Evolutionary conservation across 2,113 vertebrate species (phyloP).

Genomic region (Tursiops truncatus): DNA sequence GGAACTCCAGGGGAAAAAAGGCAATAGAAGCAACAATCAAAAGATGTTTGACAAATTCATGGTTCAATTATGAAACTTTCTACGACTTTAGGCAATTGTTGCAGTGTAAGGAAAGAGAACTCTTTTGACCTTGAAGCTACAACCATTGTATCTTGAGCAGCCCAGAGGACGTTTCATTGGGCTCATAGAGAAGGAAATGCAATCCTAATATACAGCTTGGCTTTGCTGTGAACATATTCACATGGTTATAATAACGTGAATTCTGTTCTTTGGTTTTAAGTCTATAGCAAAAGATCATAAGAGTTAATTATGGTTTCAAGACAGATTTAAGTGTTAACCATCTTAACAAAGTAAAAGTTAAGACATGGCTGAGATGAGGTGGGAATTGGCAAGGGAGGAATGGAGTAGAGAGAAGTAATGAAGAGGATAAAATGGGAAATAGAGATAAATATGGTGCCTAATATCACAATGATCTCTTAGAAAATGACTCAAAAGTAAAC

Average conservation of each 20-base stretch:
- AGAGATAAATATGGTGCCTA: neutral
- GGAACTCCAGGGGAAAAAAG: neutral
- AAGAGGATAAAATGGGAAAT: neutral
- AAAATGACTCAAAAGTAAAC: constrained; percentile 43
- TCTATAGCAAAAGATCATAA: neutral
- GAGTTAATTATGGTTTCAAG: constrained; percentile 20
- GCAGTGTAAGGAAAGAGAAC: constrained; percentile 10
- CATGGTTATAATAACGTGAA: neutral
- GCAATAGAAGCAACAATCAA: constrained; percentile 19
- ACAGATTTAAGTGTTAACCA: neutral
- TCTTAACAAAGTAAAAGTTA: constrained; percentile 16
- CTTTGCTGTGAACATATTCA: neutral
- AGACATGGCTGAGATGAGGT: neutral
- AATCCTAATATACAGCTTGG: neutral
- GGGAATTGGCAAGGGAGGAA: neutral
- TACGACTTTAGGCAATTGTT: constrained; percentile 19
- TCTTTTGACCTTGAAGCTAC: constrained; percentile 24
- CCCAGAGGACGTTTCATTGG: neutral
- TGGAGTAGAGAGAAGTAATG: neutral
- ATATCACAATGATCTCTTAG: neutral
- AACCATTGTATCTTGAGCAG: neutral
- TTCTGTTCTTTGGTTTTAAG: constrained; percentile 5
- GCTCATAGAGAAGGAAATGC: neutral
- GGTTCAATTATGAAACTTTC: constrained; percentile 3
- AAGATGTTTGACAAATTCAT: constrained; percentile 34